Conservation (phyloP, 2,888 invertebrate species). For the Pollenia amentaria region DNA sequence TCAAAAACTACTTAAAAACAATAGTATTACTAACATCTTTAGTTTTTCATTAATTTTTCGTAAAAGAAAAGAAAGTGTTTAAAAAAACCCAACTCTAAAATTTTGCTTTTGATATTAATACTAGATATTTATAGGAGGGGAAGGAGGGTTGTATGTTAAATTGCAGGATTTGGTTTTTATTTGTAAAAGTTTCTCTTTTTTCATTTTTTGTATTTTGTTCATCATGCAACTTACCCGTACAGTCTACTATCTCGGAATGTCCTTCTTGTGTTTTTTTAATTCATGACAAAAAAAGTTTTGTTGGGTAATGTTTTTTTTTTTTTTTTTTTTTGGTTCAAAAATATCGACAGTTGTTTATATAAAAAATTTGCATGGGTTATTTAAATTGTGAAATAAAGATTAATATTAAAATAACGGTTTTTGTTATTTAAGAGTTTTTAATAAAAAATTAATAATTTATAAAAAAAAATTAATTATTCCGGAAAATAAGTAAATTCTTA, state of each 20-base stretch:
- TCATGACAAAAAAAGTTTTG: conserved; percentile 65
- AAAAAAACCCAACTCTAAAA: conserved; percentile 76
- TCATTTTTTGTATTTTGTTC: conserved; percentile 76
- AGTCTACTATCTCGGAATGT: conserved; percentile 96
- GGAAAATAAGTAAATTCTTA: conserved; percentile 21
- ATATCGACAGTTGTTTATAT: conserved; percentile 32
- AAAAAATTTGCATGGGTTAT: conserved; percentile 44
- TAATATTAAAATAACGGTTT: conserved; percentile 14
- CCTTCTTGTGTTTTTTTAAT: conserved; percentile 86
- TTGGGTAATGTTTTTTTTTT: conserved; percentile 61
- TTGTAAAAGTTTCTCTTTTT: conserved; percentile 52
- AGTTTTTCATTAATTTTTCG: conserved; percentile 38
- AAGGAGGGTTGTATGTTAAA: conserved; percentile 63
- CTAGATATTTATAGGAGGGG: conserved; percentile 75
- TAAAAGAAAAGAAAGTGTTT: conserved; percentile 69
- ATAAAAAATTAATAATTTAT: not conserved
- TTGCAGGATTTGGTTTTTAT: conserved; percentile 72
- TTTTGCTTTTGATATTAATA: conserved; percentile 36
- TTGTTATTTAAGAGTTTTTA: not conserved
- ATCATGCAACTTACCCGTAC: conserved; percentile 89
- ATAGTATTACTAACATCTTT: conserved; percentile 38
- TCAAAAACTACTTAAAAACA: conserved; percentile 47
- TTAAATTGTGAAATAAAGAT: conserved; percentile 19
- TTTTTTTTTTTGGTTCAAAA: conserved; percentile 31
- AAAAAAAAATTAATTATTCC: not conserved